A percentile compares a stretch with the other conserved stretches of the same genome.
Conservation (phyloP, 2,797 vertebrate species). For the Epinephelus coioides region DNA sequence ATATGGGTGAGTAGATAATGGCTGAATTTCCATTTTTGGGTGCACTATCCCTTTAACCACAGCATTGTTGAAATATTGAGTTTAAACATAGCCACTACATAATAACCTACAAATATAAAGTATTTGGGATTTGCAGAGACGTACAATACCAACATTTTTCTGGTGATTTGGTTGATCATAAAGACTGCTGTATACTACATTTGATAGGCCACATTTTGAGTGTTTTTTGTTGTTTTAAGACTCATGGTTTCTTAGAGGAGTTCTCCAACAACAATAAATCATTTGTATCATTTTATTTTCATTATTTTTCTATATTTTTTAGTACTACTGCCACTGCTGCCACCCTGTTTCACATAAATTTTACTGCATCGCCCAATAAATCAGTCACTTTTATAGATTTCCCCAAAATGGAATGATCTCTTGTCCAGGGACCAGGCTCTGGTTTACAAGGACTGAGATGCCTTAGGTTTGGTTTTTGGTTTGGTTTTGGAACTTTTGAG, state of each 20-base stretch:
- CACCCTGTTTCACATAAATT: conserved; percentile 27
- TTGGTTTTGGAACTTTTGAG: conserved; percentile 50
- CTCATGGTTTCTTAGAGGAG: not conserved
- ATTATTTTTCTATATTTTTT: conserved; percentile 8
- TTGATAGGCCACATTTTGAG: not conserved
- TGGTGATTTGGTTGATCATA: too few species aligned
- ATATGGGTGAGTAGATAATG: too few species aligned
- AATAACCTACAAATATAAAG: too few species aligned
- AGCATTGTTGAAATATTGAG: too few species aligned
- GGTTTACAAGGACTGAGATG: conserved; percentile 45
- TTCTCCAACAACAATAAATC: not conserved
- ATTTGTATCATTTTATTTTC: not conserved
- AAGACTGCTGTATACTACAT: not conserved
- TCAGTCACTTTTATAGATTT: conserved; percentile 63
- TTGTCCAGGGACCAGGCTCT: conserved; percentile 53
- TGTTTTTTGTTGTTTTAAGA: not conserved
- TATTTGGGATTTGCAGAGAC: too few species aligned
- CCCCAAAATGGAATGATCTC: conserved; percentile 64
- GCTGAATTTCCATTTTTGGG: too few species aligned
- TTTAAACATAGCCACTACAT: too few species aligned
- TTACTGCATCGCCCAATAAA: conserved; percentile 42
- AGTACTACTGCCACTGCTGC: not conserved
- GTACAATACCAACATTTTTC: too few species aligned
- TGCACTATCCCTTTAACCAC: too few species aligned
- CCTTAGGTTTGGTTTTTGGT: conserved; percentile 54